Percentiles rank a stretch among this genome's conserved stretches.
These are phyloP conservation scores for Crenichthys baileyi DNA, from an alignment of 2,797 vertebrate genomes.

Conservation along the genomic window DNA sequence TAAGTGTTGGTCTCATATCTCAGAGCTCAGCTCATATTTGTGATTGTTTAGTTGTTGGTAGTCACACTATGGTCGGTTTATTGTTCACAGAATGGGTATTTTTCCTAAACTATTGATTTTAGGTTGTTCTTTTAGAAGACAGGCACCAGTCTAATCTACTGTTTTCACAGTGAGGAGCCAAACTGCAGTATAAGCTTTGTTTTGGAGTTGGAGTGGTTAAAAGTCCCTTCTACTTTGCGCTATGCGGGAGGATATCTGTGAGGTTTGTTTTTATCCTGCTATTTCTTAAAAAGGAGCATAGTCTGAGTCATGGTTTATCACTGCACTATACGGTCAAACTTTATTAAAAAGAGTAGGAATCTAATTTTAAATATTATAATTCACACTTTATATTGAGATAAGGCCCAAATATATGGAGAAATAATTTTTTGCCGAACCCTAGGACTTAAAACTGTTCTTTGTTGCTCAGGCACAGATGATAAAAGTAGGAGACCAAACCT, in stretches of 20 bases:
- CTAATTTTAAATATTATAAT: background rate
- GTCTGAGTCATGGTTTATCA: background rate
- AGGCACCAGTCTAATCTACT: background rate
- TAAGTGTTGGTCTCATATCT: background rate
- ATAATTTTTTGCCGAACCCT: background rate
- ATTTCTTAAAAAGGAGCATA: background rate
- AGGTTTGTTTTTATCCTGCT: background rate
- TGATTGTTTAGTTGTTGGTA: background rate
- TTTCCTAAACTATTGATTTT: background rate
- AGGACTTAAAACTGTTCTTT: background rate
- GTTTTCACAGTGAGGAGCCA: background rate
- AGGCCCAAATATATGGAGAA: background rate
- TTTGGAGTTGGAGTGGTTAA: conserved; percentile 2
- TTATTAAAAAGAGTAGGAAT: background rate
- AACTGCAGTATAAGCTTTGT: background rate
- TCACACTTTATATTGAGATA: background rate
- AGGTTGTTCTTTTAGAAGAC: background rate
- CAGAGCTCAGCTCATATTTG: background rate
- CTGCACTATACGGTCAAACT: background rate
- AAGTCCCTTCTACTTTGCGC: background rate
- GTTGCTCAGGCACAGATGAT: no score
- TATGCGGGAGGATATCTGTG: background rate
- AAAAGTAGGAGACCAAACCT: background rate
- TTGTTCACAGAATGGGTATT: background rate
- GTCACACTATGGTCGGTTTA: background rate